Percentiles rank a stretch among this genome's conserved stretches.
These are phyloP conservation scores for Blastobasis lacticolella DNA, from an alignment of 2,888 invertebrate species.

Conservation along the genomic window DNA sequence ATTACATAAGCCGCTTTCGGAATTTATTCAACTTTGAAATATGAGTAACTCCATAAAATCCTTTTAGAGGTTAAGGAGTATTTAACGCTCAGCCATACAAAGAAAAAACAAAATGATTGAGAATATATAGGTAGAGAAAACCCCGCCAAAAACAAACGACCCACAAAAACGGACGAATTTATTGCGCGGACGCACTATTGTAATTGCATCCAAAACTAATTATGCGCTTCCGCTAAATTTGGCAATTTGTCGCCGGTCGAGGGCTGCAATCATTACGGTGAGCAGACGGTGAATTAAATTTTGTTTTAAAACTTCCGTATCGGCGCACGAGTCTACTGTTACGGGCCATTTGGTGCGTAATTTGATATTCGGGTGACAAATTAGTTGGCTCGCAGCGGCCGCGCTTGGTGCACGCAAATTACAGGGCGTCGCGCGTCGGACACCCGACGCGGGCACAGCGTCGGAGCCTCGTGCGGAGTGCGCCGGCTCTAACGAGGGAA, in stretches of 20 bases:
- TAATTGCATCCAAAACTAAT: conserved; percentile 20
- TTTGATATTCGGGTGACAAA: conserved; percentile 72
- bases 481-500: neutral
- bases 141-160: neutral
- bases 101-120: neutral
- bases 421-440: conserved; percentile 40
- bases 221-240: conserved; percentile 45
- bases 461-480: too few species aligned
- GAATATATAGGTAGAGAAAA: neutral
- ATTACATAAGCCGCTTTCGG: too few species aligned
- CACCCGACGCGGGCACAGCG: too few species aligned
- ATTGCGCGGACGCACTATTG: conserved; percentile 5
- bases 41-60: too few species aligned
- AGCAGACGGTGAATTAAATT: conserved; percentile 54
- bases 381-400: conserved; percentile 46
- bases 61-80: neutral
- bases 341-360: conserved; percentile 67
- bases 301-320: conserved; percentile 59
- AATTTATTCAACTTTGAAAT: too few species aligned
- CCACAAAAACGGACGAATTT: neutral
- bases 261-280: conserved; percentile 47
- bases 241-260: conserved; percentile 49
- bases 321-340: conserved; percentile 52
- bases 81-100: neutral
- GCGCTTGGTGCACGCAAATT: conserved; percentile 51